Percentiles rank a stretch among this genome's conserved stretches.
phyloP scores from a whole-genome alignment of 2,797 vertebrate species.

The Hipposideros larvatus region DNA sequence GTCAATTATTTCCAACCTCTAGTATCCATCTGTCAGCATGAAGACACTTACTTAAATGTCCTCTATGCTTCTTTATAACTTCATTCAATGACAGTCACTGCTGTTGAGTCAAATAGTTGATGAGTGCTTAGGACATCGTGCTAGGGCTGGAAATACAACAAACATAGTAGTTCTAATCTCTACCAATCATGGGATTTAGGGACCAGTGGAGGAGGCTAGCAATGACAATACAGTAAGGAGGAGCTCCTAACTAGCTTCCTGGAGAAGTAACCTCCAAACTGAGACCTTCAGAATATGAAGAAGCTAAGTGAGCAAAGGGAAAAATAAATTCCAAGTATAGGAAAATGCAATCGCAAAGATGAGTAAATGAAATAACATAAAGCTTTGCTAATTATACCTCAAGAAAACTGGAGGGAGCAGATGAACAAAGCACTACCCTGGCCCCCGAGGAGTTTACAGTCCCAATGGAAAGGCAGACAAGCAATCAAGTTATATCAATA shows the following conservation, averaged over 20 bases:
- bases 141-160: neutral
- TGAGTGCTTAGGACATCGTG: no score
- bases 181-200: neutral
- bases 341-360: neutral
- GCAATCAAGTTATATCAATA: accelerated
- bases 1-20: neutral
- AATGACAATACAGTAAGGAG: neutral
- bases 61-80: neutral
- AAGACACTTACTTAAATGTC: neutral
- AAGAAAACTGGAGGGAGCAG: neutral
- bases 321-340: neutral
- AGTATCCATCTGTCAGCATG: neutral
- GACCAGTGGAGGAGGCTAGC: accelerated
- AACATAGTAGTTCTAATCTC: neutral
- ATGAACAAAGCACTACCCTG: neutral
- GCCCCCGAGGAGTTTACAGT: neutral
- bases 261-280: neutral
- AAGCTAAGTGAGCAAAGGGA: neutral
- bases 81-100: neutral
- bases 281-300: neutral
- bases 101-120: neutral
- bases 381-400: neutral
- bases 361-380: neutral
- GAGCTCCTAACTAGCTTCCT: neutral
- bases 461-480: neutral